phyloP scores from a whole-genome alignment of 2,797 vertebrate species.

The Lutjanus argentimaculatus region DNA sequence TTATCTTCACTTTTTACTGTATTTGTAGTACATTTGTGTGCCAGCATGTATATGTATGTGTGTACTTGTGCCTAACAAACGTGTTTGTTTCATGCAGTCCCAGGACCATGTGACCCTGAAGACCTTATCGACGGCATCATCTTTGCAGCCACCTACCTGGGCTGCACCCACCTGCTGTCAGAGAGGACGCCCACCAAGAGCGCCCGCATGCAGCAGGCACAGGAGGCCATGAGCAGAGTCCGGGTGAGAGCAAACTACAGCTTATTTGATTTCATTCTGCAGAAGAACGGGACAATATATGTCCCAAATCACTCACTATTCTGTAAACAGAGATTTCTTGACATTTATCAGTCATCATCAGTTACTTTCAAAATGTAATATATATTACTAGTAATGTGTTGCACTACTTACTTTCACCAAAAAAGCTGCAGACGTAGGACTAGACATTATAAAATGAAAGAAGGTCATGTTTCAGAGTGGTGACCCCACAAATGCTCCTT shows the following conservation, averaged over 20 bases:
- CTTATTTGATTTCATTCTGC: neutral
- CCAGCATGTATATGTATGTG: too few relatives aligned
- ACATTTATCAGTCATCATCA: too few relatives aligned
- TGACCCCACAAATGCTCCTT: too few relatives aligned
- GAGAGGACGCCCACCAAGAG: constrained; percentile 96
- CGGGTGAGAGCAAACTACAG: constrained; percentile 86
- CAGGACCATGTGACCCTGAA: constrained; percentile 96
- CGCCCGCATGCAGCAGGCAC: constrained; percentile 98
- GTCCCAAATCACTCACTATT: neutral
- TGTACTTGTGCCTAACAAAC: neutral
- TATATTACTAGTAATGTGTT: too few relatives aligned
- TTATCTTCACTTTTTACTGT: neutral
- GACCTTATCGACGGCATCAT: constrained; percentile 98
- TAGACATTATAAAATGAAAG: too few relatives aligned
- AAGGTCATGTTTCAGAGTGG: too few relatives aligned
- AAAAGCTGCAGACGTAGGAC: too few relatives aligned
- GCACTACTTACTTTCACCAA: too few relatives aligned
- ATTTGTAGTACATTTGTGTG: neutral
- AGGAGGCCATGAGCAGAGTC: constrained; percentile 96
- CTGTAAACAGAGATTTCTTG: too few relatives aligned
- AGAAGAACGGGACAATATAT: neutral
- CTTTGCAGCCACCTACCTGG: constrained; percentile 97
- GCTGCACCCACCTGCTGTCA: constrained; percentile 96
- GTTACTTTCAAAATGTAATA: too few relatives aligned
- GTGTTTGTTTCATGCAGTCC: constrained; percentile 83